Conservation (phyloP, 2,113 vertebrate species). For the Rynchops niger region DNA sequence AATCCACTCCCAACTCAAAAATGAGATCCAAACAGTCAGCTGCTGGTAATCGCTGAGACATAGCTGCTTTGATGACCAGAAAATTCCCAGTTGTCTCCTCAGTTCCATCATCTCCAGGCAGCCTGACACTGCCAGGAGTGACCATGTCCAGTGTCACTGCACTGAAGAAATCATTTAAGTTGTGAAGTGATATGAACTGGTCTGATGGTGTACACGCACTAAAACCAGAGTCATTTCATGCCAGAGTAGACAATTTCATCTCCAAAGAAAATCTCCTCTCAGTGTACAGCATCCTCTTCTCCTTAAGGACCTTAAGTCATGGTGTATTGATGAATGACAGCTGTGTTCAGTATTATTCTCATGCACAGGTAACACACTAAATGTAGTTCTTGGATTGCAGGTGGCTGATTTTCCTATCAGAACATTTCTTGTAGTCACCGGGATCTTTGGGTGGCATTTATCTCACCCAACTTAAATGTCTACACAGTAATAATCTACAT, state of each 20-base stretch:
- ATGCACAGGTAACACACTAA: neutral
- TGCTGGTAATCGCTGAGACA: neutral
- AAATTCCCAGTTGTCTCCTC: neutral
- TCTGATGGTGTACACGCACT: neutral
- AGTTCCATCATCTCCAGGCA: neutral
- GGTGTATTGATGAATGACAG: neutral
- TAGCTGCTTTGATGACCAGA: neutral
- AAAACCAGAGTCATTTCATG: neutral
- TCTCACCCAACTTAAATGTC: neutral
- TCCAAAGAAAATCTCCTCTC: neutral
- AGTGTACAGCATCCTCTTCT: neutral
- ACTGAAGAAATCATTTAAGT: neutral
- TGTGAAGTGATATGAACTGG: neutral
- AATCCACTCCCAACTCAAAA: neutral
- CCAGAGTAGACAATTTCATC: neutral
- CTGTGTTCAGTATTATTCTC: neutral
- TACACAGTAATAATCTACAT: neutral
- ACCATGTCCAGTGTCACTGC: neutral
- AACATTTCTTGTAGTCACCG: neutral
- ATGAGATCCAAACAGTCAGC: neutral
- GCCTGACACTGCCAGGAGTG: neutral
- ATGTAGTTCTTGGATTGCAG: neutral
- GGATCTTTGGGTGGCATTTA: neutral
- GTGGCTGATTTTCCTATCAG: neutral
- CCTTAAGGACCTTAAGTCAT: neutral